Evolutionary conservation across 2,888 invertebrate genomes (phyloP), one percentile per base, ranked within the genome.

Genomic region (Drosophila colorata): DNA sequence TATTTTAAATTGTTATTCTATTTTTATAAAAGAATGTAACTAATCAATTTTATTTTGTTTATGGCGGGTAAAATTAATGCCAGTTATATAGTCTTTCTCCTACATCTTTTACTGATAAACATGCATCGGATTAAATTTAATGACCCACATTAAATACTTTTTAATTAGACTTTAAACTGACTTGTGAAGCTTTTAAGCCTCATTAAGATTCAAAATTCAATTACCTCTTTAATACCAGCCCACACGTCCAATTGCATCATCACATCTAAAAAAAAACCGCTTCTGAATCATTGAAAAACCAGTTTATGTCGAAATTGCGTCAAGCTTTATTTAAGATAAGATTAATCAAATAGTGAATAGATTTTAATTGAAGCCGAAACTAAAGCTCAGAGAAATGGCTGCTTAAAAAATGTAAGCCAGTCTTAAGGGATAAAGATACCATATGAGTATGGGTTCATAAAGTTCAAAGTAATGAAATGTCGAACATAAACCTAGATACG

Each of bases 181-280:
- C 5, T 25, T 6, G 33, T 5, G 13, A 3, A 9, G 40, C 57
- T 23, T 35, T 35, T 35, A 28, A 35, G 25, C 43, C 43, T 28
- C 33, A 7, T 61, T 33, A 61, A 47, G 46, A 23, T 20, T 46
- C 23, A 8, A n/a, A 31, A 61, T 38, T n/a, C 14, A 23, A 23
- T 47, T 33, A 49, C 13, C 63, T 43, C 35, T 31, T 37, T 51
- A 37, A 64, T 7, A 25, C 35, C 35, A 20, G 35, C 63, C 63
- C 65, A 49, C 65, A 43, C 49, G 25, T 63, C 18, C n/a, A 41
- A 31, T 49, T 49, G 14, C 51, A 63, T 63, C 43, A 63, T 49
- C 35, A 4, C 7, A 63, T 48, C 16, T 14, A 31, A 41, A 33
- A 46, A 11, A 40, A 38, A 41, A 13, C 13, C 8, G 14, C 9